Conservation (phyloP, 2,797 vertebrate species). For the Sebastes minor region DNA sequence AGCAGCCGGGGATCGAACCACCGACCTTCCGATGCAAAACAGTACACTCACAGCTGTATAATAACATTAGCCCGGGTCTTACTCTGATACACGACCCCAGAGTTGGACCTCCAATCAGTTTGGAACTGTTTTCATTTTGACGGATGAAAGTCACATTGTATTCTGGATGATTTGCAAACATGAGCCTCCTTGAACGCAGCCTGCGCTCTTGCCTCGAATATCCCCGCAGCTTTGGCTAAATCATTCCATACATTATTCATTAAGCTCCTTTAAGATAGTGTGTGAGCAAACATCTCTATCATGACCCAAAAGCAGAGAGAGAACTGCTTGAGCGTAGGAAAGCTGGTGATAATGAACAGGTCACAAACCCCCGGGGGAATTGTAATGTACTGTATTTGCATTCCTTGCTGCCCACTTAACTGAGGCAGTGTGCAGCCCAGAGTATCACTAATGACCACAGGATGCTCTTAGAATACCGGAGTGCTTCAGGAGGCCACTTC, state of each 20-base stretch:
- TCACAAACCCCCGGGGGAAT: conserved; percentile 22
- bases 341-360: conserved; percentile 55
- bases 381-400: conserved; percentile 45
- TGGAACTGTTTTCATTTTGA: conserved; percentile 15
- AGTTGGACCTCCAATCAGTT: conserved; percentile 5
- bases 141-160: conserved; percentile 30
- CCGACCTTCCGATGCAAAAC: no score
- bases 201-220: background rate
- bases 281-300: conserved; percentile 49
- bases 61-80: background rate
- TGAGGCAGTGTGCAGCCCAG: conserved; percentile 14
- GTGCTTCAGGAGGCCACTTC: conserved; percentile 8
- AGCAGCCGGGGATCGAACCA: no score
- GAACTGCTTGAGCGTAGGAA: conserved; percentile 20
- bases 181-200: conserved; percentile 9
- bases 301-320: conserved; percentile 32
- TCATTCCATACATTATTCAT: conserved; percentile 64
- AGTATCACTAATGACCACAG: conserved; percentile 45
- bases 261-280: conserved; percentile 23
- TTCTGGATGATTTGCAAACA: conserved; percentile 30
- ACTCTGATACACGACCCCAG: background rate
- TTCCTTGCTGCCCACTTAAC: conserved; percentile 40
- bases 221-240: conserved; percentile 3
- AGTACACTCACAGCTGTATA: background rate
- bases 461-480: conserved; percentile 23